Evolutionary conservation across 2,888 invertebrate species (phyloP).

Genomic region (Theretra japonica): DNA sequence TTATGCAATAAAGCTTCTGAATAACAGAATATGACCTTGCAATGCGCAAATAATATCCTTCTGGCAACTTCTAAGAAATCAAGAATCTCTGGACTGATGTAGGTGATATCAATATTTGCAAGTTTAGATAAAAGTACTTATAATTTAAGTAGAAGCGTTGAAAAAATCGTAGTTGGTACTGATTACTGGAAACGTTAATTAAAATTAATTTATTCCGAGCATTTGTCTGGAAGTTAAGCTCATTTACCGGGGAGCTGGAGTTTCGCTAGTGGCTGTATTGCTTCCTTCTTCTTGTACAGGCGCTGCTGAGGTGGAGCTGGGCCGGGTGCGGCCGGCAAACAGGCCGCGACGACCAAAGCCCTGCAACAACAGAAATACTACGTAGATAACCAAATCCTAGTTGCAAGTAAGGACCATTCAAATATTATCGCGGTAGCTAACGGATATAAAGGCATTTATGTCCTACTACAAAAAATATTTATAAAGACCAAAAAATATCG

Average conservation of each 20-base stretch:
- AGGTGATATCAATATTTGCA: too few relatives aligned
- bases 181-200: neutral
- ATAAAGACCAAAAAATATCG: neutral
- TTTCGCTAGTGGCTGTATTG: slow-evolving; percentile 59
- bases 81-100: too few relatives aligned
- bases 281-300: slow-evolving; percentile 59
- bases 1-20: neutral
- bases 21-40: neutral
- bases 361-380: slow-evolving; percentile 54
- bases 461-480: too few relatives aligned
- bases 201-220: neutral
- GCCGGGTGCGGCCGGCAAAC: slow-evolving; percentile 73
- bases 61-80: too few relatives aligned
- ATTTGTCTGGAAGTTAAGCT: slow-evolving; percentile 14
- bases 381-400: slow-evolving; percentile 2
- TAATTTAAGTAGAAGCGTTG: too few relatives aligned
- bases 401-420: slow-evolving; percentile 31
- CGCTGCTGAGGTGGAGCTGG: slow-evolving; percentile 63
- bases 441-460: too few relatives aligned
- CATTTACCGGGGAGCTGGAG: slow-evolving; percentile 64
- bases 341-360: slow-evolving; percentile 74
- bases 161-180: too few relatives aligned
- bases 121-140: too few relatives aligned
- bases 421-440: neutral
- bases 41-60: too few relatives aligned